Evolutionary conservation across 2,888 invertebrate species (phyloP).

Genomic region (Melieria omissa): DNA sequence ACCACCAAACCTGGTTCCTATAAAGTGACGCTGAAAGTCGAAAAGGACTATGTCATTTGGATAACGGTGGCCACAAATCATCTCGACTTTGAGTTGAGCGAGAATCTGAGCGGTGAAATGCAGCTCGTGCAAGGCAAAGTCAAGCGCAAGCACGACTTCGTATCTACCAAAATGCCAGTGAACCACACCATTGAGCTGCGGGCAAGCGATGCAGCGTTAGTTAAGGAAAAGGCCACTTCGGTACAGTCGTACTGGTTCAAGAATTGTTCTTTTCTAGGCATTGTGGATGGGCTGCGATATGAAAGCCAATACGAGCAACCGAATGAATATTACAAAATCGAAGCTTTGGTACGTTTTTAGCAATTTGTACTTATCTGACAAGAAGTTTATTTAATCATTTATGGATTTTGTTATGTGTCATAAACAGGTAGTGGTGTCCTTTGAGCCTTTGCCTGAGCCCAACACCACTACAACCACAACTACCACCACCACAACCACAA

Average conservation of each 20-base stretch:
- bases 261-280: constrained; percentile 78
- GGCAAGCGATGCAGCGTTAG: constrained; percentile 72
- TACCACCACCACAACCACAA: constrained; percentile 67
- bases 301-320: constrained; percentile 74
- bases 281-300: constrained; percentile 72
- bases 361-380: not conserved
- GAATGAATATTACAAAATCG: constrained; percentile 73
- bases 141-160: constrained; percentile 70
- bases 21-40: constrained; percentile 70
- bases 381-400: not conserved
- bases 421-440: constrained; percentile 71
- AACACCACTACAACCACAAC: constrained; percentile 64
- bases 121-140: constrained; percentile 73
- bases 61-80: constrained; percentile 63
- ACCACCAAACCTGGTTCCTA: constrained; percentile 71
- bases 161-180: constrained; percentile 73
- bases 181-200: constrained; percentile 72
- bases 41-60: constrained; percentile 59
- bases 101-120: constrained; percentile 76
- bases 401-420: too few relatives aligned
- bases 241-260: constrained; percentile 82
- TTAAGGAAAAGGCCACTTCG: constrained; percentile 70
- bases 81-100: constrained; percentile 68
- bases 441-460: constrained; percentile 70
- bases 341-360: constrained; percentile 71